Evolutionary conservation across 2,888 invertebrate genomes (phyloP), one percentile per base, ranked within the genome.

Genomic region (Altica lythri): DNA sequence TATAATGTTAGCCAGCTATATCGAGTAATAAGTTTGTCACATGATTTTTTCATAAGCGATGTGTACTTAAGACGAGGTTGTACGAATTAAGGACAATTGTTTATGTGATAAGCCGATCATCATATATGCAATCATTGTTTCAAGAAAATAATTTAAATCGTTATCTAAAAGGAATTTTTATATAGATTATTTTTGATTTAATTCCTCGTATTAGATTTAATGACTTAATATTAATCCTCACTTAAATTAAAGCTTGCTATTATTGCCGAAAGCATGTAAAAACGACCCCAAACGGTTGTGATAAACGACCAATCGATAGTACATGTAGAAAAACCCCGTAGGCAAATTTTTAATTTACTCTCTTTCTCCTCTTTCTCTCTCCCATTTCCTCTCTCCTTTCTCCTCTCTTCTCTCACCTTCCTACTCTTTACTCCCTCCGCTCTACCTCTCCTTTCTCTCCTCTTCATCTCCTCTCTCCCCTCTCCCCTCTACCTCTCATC

Each of bases 61-160:
- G 55, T 55, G 43, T 59, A 50, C 42, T 55, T 53, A 55, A 59
- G 53, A 55, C 51, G 53, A 57, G 51, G 51, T 52, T 45, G 34
- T 45, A 51, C 45, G 54, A 48, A 48, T 48, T 48, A 48, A 40
- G 37, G 37, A 48, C 54, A 58, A 58, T 58, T 53, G 54, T 48
- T 56, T 52, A 43, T 14, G 12, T 14, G 52, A 53, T 58, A 53
- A 47, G 53, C 27, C 12, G 37, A 48, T 48, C 18, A 37, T 29
- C n/a, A 19, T 19, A 18, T 13, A 22, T 40, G 40, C 22, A 13
- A 6, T 12, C 12, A 19, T 38, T 38, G 38, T 38, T 38, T 38
- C 19, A 14, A 35, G 17, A 18, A 8, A 34, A 34, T 2, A 34
- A 34, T 12, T 14, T 12, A 8, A 10, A 34, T 34, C 12, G n/a